A percentile compares a stretch with the other conserved stretches of the same genome.
These are phyloP conservation scores for Scrobipalpa atriplicella DNA, from an alignment of 2,888 invertebrate species.

Conservation along the genomic window DNA sequence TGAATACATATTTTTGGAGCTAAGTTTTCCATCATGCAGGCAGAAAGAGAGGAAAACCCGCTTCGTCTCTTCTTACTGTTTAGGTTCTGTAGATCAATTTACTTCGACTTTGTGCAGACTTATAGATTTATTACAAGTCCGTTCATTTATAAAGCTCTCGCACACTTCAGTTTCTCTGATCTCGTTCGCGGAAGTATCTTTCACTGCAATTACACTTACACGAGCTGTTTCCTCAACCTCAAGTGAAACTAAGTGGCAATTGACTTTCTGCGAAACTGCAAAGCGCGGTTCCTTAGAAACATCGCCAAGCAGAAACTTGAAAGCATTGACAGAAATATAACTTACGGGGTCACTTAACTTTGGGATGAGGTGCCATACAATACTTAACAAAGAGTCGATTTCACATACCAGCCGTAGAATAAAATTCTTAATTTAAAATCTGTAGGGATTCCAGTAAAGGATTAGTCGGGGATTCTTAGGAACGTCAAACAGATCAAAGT, in stretches of 20 bases:
- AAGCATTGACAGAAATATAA: not conserved
- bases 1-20: too few species aligned
- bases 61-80: too few species aligned
- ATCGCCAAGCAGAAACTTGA: not conserved
- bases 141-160: not conserved
- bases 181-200: slow-evolving; percentile 17
- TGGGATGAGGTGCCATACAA: not conserved
- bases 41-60: too few species aligned
- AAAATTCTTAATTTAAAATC: slow-evolving; percentile 14
- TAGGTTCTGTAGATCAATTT: not conserved
- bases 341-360: not conserved
- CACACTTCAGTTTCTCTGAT: slow-evolving; percentile 17
- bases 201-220: slow-evolving; percentile 19
- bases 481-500: slow-evolving; percentile 56
- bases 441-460: slow-evolving; percentile 22
- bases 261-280: slow-evolving; percentile 12
- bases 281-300: not conserved
- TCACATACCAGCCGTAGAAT: not conserved
- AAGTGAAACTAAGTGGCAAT: slow-evolving; percentile 17
- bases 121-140: not conserved
- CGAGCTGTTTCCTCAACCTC: not conserved
- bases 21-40: too few species aligned
- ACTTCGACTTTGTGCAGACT: not conserved
- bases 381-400: not conserved
- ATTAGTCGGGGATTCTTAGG: slow-evolving; percentile 17